Base-by-base conservation (phyloP, 2,113 vertebrate genomes). In the Pollachius pollachius region DNA sequence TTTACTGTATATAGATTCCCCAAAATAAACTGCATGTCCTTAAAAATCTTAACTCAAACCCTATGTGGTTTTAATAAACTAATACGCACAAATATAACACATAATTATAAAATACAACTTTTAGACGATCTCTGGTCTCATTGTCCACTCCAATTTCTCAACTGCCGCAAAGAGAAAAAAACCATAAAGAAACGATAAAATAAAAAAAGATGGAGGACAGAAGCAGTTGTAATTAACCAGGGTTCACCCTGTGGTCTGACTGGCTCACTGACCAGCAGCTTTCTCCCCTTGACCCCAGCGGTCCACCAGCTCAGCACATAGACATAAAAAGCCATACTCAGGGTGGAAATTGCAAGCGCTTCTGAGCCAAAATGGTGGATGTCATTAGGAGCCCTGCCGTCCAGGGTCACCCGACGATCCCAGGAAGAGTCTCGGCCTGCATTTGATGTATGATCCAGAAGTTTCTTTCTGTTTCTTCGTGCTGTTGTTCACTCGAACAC, bases 271-370 rank as follows among this genome's bases (percentile, higher is more conserved):
- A 81, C 85, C 83, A 81, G 84, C 82, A 80, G 68, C 71, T 85
- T 74, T 74, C 74, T 91, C 85, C 84, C 92, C 91, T 87, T 94
- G 92, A 93, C 91, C 92, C 78, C 62, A 71, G 62, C 19, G 60
- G 76, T 80, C 64, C 74, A 87, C 80, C 77, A 90, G 80, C 88
- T 90, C 87, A 90, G 91, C 90, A 91, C 77, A 87, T 87, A 76
- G 75, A 77, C 88, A 85, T 82, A 87, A 88, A 90, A 87, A 88
- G 85, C 74, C 79, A 70, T 74, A 68, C 80, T 77, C 84, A 85
- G 73, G 79, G 81, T 86, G 76, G 74, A 88, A 87, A 88, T 70
- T 54, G 30, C 67, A 57, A 37, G 69, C 59, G 64, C 19, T 54
- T 64, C 69, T 65, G 79, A 86, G 79, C 81, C 75, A 75, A 81